These are phyloP conservation scores for Anguilla rostrata DNA, from an alignment of 2,113 vertebrate genomes.

Conservation along the genomic window DNA sequence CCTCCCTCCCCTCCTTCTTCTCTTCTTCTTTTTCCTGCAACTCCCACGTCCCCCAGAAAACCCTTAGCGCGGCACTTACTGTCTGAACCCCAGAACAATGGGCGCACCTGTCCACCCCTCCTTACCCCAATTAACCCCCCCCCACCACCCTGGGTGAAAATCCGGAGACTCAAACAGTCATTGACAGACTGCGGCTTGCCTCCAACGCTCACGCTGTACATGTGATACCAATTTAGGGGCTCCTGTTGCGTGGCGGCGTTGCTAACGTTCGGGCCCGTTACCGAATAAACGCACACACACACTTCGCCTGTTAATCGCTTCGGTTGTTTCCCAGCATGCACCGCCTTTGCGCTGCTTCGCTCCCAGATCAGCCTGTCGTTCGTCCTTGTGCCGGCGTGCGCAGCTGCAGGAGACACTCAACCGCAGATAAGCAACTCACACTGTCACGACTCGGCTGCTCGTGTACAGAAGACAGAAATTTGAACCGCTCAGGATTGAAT, in stretches of 20 bases:
- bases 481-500: background rate
- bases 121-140: background rate
- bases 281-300: no score
- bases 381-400: background rate
- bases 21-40: background rate
- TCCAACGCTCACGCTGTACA: no score
- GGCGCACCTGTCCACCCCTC: conserved; percentile 32
- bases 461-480: background rate
- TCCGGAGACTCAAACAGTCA: background rate
- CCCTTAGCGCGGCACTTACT: conserved; percentile 34
- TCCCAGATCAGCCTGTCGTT: background rate
- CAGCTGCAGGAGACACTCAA: background rate
- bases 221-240: no score
- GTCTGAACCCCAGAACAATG: conserved; percentile 33
- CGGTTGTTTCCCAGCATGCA: no score
- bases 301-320: no score
- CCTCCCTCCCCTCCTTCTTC: background rate
- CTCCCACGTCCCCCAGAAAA: background rate
- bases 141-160: background rate
- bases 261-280: no score
- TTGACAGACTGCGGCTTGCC: no score
- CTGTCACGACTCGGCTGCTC: background rate
- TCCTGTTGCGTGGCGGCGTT: no score
- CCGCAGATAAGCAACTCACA: background rate
- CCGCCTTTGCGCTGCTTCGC: no score